phyloP scores from a whole-genome alignment of 2,797 vertebrate genomes.

The Rhabdophis nuchalis region DNA sequence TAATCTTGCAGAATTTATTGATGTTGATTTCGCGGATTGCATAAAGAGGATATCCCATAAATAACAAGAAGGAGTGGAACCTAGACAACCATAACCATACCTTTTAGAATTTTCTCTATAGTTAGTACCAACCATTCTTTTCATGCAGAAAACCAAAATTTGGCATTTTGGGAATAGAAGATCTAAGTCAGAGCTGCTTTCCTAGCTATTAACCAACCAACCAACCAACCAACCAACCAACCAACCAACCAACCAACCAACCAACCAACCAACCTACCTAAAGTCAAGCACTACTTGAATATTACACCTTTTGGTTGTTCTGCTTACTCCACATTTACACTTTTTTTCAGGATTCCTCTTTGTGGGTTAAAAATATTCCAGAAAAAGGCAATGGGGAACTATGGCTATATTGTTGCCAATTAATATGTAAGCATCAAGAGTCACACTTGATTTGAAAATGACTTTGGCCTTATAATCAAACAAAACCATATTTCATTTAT shows the following conservation, averaged over 20 bases:
- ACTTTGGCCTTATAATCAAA: background rate
- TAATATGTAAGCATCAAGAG: background rate
- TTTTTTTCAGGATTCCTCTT: background rate
- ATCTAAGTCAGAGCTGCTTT: background rate
- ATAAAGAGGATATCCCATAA: constrained; percentile 90
- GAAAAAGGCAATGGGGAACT: background rate
- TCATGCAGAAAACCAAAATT: background rate
- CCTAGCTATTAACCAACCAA: too few relatives aligned
- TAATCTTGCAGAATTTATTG: constrained; percentile 92
- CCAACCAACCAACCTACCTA: too few relatives aligned
- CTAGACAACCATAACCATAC: constrained; percentile 67
- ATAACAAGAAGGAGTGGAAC: constrained; percentile 94
- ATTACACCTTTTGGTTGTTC: background rate
- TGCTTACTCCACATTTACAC: background rate
- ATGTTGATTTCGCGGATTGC: constrained; percentile 90
- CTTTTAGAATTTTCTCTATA: background rate
- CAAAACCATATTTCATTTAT: background rate
- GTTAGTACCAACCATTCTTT: background rate
- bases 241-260: too few relatives aligned
- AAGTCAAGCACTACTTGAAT: too few relatives aligned
- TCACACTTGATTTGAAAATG: background rate
- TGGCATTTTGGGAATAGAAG: background rate
- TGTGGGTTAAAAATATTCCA: background rate
- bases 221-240: too few relatives aligned
- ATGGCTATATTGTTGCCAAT: background rate